Base-by-base conservation (phyloP, 2,888 invertebrate genomes). In the Andrena dorsata region DNA sequence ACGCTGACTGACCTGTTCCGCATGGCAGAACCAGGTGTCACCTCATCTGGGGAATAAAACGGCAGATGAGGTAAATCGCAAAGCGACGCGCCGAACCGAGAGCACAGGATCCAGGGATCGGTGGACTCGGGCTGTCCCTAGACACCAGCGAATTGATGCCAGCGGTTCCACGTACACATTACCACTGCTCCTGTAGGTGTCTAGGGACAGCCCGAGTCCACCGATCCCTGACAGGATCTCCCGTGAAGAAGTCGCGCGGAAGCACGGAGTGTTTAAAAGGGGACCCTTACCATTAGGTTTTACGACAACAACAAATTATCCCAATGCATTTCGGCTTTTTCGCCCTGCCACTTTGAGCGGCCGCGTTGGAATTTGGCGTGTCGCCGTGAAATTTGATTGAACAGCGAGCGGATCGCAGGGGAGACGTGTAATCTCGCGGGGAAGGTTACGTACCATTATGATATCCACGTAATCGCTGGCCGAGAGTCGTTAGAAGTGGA, bases 1-100 rank as follows among this genome's bases (percentile, higher is more conserved):
- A 93, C 90, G 89, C 90, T 88, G 88, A 93, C 90, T 83, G 92
- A 92, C 91, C 90, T 92, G 89, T 93, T 93, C 90, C 93, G 93
- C 93, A 93, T 93, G 91, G 91, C 92, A 92, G 90, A 89, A 91
- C 87, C 79, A 86, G 84, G 80, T 87, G 92, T 92, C 92, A 92
- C 91, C 91, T 91, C 88, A 86, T 85, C 92, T 92, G 76, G 7
- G 8, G 10, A 23, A 26, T 3, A 26, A 23, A 10, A 10, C 26
- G 13, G 8, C 0, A 1, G 1, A 26, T 10, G 1, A 26, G 10
- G 0, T 10, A 26, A 6, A 53, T 0, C 1, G 2, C 1, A 0
- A 7, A 51, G 5, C 20, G 16, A 20, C 3, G 1, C 7, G 3
- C 3, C 8, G 8, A n/a, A 10, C 8, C 0, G 7, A 53, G 3